Evolutionary conservation across 2,113 vertebrate genomes (phyloP).

Genomic region (Neodontobutis hainanensis): DNA sequence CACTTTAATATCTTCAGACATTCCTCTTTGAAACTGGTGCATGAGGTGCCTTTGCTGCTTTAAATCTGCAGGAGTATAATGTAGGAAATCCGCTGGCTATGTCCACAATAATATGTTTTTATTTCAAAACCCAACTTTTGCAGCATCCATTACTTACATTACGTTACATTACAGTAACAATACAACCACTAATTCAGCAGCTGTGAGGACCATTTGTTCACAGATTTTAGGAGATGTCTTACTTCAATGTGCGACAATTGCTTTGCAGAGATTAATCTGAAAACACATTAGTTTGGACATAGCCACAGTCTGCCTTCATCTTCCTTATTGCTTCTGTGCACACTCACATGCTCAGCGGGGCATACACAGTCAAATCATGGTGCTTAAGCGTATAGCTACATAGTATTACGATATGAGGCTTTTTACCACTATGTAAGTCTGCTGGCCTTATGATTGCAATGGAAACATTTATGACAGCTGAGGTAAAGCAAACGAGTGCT

Average conservation of each 20-base stretch:
- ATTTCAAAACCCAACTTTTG: not conserved
- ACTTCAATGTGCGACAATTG: too few species aligned
- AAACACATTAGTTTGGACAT: not conserved
- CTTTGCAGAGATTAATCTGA: too few species aligned
- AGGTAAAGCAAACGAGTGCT: conserved; percentile 44
- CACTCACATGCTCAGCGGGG: conserved; percentile 44
- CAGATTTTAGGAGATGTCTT: too few species aligned
- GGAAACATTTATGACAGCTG: conserved; percentile 41
- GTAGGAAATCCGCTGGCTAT: conserved; percentile 31
- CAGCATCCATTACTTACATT: too few species aligned
- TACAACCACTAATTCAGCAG: too few species aligned
- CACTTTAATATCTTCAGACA: conserved; percentile 56
- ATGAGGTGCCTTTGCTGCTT: conserved; percentile 51
- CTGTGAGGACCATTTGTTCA: too few species aligned
- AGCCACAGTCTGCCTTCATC: conserved; percentile 24
- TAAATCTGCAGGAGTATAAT: conserved; percentile 42
- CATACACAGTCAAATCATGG: conserved; percentile 40
- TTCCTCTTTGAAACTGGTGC: conserved; percentile 43
- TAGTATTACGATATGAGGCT: conserved; percentile 42
- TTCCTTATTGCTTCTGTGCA: conserved; percentile 41
- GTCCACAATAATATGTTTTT: not conserved
- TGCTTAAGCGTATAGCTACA: conserved; percentile 51
- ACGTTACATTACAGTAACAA: too few species aligned
- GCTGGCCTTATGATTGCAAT: conserved; percentile 68
- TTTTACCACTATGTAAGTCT: conserved; percentile 67